Conservation (phyloP, 2,113 vertebrate species). For the Pimephales promelas region DNA sequence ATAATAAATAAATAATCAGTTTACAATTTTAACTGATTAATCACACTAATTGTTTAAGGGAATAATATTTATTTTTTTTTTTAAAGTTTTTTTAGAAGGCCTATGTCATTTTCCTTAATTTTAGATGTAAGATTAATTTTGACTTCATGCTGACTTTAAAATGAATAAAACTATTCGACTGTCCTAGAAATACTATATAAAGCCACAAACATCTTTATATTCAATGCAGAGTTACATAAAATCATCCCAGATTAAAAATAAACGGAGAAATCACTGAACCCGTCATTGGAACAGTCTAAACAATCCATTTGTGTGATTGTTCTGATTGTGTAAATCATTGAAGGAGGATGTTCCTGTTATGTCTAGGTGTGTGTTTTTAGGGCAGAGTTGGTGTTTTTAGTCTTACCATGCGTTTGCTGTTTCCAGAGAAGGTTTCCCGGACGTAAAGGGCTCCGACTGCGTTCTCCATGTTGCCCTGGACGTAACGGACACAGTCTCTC, state of each 20-base stretch:
- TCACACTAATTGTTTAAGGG: background rate
- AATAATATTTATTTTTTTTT: background rate
- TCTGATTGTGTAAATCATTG: background rate
- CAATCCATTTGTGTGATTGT: background rate
- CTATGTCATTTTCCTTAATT: background rate
- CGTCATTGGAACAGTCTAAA: background rate
- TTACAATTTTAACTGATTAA: background rate
- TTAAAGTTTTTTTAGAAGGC: background rate
- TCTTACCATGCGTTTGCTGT: constrained; percentile 92
- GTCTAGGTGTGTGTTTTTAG: background rate
- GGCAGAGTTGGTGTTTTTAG: background rate
- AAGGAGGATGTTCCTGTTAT: constrained; percentile 33
- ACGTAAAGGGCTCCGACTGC: constrained; percentile 94
- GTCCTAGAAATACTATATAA: background rate
- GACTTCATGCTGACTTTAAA: background rate
- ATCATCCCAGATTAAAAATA: too few species aligned
- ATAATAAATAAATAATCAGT: too few species aligned
- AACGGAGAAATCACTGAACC: background rate
- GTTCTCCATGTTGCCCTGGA: constrained; percentile 95
- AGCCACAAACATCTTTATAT: background rate
- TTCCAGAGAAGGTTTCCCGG: constrained; percentile 85
- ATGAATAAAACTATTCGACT: background rate
- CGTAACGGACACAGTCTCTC: constrained; percentile 92
- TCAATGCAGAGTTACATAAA: too few species aligned
- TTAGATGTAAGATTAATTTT: background rate